Evolutionary conservation across 2,797 vertebrate genomes (phyloP).

Genomic region (Poeciliopsis gracilis): DNA sequence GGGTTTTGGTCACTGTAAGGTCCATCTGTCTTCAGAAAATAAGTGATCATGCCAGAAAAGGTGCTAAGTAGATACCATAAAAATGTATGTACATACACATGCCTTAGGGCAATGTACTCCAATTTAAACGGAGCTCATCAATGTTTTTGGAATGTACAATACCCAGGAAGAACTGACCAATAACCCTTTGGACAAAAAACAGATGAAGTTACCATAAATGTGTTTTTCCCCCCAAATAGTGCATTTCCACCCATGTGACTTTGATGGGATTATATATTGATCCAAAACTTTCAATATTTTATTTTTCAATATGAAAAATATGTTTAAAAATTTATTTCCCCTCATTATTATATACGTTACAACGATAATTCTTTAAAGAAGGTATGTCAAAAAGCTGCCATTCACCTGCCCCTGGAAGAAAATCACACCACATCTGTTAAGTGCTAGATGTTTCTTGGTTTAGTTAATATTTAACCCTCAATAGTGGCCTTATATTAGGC

Average conservation of each 20-base stretch:
- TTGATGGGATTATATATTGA: background rate
- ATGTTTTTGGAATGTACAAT: background rate
- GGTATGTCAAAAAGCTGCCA: background rate
- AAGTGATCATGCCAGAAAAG: background rate
- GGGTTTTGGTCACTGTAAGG: background rate
- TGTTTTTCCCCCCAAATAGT: background rate
- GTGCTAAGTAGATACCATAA: background rate
- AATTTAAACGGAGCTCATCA: background rate
- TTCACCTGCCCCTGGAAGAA: background rate
- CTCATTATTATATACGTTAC: background rate
- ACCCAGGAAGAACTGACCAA: background rate
- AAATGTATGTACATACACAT: background rate
- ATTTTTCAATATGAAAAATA: background rate
- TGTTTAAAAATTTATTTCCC: background rate
- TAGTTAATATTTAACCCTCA: slow-evolving; percentile 65
- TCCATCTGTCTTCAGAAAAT: background rate
- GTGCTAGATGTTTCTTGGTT: slow-evolving; percentile 4
- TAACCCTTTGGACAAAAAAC: background rate
- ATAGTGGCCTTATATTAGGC: slow-evolving; percentile 31
- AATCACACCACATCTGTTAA: background rate
- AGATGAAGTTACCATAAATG: background rate
- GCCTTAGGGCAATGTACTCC: background rate
- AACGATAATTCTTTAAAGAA: background rate
- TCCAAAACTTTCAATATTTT: background rate
- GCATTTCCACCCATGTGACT: background rate